These are phyloP conservation scores for Actinernus sp. DNA, from an alignment of 92 coral and sea anemone species.

Conservation along the genomic window DNA sequence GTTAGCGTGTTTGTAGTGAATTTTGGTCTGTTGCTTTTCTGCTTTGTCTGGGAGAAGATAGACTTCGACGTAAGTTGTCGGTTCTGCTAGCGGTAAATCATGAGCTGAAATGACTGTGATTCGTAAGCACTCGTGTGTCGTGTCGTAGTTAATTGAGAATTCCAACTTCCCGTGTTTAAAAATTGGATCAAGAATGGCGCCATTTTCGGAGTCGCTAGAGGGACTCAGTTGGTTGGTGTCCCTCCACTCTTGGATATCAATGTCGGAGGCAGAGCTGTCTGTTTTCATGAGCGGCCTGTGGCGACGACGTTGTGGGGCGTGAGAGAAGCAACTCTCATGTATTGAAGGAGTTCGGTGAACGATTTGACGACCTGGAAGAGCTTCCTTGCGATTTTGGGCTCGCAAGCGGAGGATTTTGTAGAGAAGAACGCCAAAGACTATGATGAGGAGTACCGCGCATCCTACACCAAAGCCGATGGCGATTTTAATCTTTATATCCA, in stretches of 20 bases:
- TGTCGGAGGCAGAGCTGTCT: conserved; percentile 93
- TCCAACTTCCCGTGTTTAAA: conserved; percentile 78
- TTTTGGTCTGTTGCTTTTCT: conserved; percentile 79
- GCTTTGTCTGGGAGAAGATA: conserved; percentile 79
- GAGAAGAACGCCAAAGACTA: conserved; percentile 66
- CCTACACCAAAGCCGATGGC: conserved; percentile 82
- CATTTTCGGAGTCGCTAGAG: conserved; percentile 80
- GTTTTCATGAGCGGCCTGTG: conserved; percentile 87
- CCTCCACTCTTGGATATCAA: conserved; percentile 48
- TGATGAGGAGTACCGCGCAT: conserved; percentile 69
- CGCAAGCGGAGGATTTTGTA: conserved; percentile 73
- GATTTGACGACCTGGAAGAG: conserved; percentile 13
- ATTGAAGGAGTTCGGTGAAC: conserved; percentile 35
- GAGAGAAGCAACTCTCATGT: conserved; percentile 55
- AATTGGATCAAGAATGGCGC: conserved; percentile 1
- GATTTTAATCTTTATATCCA: conserved; percentile 64
- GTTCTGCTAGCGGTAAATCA: conserved; percentile 51
- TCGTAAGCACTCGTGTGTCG: conserved; percentile 67
- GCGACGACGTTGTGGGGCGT: conserved; percentile 60
- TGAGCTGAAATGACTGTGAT: conserved; percentile 67
- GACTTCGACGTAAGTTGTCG: conserved; percentile 83
- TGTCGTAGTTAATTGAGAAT: conserved; percentile 77
- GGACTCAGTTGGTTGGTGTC: conserved; percentile 64
- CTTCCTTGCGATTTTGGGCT: conserved; percentile 18
- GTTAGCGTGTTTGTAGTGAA: conserved; percentile 72